phyloP scores from a whole-genome alignment of 1,140 invertebrate species.

The Dreissena rostriformis region DNA sequence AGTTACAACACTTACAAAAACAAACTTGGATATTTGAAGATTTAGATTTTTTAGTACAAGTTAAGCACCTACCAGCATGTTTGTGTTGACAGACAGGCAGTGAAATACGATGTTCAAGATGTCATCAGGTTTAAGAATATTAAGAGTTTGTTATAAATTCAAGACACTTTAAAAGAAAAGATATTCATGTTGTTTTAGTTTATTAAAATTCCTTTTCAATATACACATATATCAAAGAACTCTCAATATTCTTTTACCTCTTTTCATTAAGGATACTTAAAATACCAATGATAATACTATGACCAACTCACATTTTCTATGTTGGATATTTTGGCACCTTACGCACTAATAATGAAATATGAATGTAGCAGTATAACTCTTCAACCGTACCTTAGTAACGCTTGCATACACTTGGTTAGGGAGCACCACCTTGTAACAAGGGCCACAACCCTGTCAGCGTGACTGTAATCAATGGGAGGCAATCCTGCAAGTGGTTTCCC shows the following conservation, averaged over 20 bases:
- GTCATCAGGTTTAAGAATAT: not conserved
- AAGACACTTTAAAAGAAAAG: too few species aligned
- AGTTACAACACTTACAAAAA: not conserved
- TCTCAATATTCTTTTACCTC: too few species aligned
- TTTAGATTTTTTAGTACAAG: not conserved
- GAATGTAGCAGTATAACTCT: not conserved
- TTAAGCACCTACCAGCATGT: conserved; percentile 20
- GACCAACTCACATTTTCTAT: too few species aligned
- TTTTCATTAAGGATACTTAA: too few species aligned
- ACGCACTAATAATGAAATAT: not conserved
- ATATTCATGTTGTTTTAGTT: too few species aligned
- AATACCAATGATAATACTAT: too few species aligned
- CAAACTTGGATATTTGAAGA: not conserved
- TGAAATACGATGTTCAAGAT: conserved; percentile 24
- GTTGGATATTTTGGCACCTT: not conserved
- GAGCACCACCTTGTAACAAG: conserved; percentile 38
- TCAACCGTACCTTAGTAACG: conserved; percentile 27
- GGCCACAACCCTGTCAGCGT: conserved; percentile 29
- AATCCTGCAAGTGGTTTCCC: too few species aligned
- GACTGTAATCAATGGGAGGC: not conserved
- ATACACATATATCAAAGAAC: too few species aligned
- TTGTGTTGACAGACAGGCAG: conserved; percentile 25
- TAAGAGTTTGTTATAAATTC: too few species aligned
- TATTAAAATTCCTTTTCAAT: too few species aligned
- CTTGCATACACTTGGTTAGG: conserved; percentile 25